Conservation (phyloP, 2,888 invertebrate genomes). For the Acrobasis consociella region DNA sequence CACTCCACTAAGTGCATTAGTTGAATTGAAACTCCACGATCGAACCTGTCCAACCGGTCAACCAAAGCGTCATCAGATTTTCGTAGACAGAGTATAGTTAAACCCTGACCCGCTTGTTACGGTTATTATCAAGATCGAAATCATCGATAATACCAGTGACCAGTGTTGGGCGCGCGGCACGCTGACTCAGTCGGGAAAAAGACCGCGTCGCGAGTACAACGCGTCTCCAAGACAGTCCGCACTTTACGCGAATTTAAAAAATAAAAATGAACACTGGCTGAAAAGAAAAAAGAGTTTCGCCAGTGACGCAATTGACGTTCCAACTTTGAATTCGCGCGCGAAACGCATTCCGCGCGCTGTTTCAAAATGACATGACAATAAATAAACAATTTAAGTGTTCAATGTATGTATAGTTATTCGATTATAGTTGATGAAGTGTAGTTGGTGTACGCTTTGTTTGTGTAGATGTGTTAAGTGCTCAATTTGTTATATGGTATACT, state of each 20-base stretch:
- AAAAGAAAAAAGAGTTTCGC: constrained; percentile 50
- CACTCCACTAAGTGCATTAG: too few species aligned
- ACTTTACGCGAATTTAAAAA: constrained; percentile 18
- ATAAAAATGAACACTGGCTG: constrained; percentile 43
- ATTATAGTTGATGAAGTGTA: constrained; percentile 26
- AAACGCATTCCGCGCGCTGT: constrained; percentile 42
- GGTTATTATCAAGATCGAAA: constrained; percentile 73
- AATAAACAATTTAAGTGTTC: constrained; percentile 28
- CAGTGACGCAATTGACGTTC: constrained; percentile 53
- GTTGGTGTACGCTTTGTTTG: constrained; percentile 26
- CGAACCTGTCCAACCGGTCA: too few species aligned
- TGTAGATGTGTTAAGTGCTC: constrained; percentile 33
- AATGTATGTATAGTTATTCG: constrained; percentile 17
- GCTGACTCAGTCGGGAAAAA: constrained; percentile 64
- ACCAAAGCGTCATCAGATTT: constrained; percentile 11
- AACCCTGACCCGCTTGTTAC: constrained; percentile 73
- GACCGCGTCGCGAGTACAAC: constrained; percentile 61
- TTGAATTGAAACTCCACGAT: too few species aligned
- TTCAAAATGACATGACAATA: constrained; percentile 43
- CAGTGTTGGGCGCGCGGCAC: constrained; percentile 57
- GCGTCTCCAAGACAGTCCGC: constrained; percentile 37
- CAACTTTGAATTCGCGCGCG: constrained; percentile 59
- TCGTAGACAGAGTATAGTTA: constrained; percentile 47
- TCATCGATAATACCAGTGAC: constrained; percentile 75
- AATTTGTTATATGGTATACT: constrained; percentile 33